Evolutionary conservation across 92 coral and sea anemone species (phyloP).

Genomic region (Epizoanthus illoricatus): DNA sequence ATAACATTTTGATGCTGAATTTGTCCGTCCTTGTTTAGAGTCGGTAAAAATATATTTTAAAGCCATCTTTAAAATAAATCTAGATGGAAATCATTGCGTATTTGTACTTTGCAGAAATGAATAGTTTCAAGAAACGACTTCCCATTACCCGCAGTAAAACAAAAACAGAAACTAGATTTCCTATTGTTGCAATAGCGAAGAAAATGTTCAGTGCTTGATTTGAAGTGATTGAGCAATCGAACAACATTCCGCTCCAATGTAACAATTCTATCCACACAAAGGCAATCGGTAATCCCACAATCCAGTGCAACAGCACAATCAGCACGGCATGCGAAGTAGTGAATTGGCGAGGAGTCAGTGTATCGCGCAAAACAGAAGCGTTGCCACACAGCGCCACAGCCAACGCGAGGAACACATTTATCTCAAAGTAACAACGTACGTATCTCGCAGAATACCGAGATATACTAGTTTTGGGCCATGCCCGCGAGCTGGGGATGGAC

Average conservation of each 20-base stretch:
- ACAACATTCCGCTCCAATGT: not conserved
- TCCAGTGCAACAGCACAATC: conserved; percentile 2
- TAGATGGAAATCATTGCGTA: conserved; percentile 7
- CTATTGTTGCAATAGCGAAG: not conserved
- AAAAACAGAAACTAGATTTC: conserved; percentile 22
- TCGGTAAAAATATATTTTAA: too few relatives aligned
- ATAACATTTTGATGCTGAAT: too few relatives aligned
- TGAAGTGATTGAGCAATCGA: not conserved
- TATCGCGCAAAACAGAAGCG: not conserved
- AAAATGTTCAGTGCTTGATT: conserved; percentile 2
- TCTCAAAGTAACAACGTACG: not conserved
- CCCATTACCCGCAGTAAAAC: conserved; percentile 6
- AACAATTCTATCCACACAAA: conserved; percentile 1
- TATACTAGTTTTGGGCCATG: not conserved
- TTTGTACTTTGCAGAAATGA: conserved; percentile 21
- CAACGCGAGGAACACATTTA: conserved; percentile 11
- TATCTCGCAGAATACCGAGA: not conserved
- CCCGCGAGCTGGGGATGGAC: not conserved
- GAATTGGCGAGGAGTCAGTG: not conserved
- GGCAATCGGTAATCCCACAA: not conserved
- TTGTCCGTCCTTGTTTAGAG: too few relatives aligned
- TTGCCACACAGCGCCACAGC: conserved; percentile 15
- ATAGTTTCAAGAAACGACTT: conserved; percentile 25
- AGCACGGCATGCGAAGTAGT: conserved; percentile 14
- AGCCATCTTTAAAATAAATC: not conserved